Evolutionary conservation across 2,113 vertebrate species (phyloP).

Genomic region (Hiodon alosoides): DNA sequence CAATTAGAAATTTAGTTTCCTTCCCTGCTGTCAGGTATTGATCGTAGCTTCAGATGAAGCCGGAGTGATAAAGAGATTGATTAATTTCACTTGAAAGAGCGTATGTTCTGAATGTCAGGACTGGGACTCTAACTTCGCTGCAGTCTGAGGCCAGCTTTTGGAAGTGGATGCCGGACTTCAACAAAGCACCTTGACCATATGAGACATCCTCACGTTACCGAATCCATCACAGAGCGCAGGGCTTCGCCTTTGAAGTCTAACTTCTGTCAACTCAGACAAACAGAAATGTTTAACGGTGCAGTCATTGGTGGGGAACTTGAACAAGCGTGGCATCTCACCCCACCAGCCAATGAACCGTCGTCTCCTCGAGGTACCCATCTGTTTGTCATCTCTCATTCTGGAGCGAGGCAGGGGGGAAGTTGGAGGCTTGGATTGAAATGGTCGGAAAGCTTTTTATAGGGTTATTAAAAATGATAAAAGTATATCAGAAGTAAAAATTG

Average conservation of each 20-base stretch:
- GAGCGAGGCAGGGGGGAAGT: no score
- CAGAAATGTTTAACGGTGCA: neutral
- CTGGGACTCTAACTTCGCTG: slow-evolving; percentile 29
- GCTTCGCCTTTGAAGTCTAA: neutral
- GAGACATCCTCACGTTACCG: no score
- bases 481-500: no score
- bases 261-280: neutral
- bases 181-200: slow-evolving; percentile 11
- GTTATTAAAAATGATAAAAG: no score
- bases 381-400: no score
- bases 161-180: slow-evolving; percentile 45
- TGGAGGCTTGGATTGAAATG: no score
- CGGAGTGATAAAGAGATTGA: slow-evolving; percentile 91
- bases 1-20: slow-evolving; percentile 87
- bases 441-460: no score
- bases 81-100: slow-evolving; percentile 89
- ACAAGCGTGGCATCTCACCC: neutral
- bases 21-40: slow-evolving; percentile 88
- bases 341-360: neutral
- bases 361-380: no score
- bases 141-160: slow-evolving; percentile 33
- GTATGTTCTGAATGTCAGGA: slow-evolving; percentile 67
- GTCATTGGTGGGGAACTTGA: neutral
- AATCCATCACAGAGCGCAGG: neutral
- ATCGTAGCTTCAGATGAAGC: slow-evolving; percentile 75